Evolutionary conservation across 2,888 invertebrate species (phyloP), one percentile per base, ranked within the genome.

Genomic region (Acronicta alni): DNA sequence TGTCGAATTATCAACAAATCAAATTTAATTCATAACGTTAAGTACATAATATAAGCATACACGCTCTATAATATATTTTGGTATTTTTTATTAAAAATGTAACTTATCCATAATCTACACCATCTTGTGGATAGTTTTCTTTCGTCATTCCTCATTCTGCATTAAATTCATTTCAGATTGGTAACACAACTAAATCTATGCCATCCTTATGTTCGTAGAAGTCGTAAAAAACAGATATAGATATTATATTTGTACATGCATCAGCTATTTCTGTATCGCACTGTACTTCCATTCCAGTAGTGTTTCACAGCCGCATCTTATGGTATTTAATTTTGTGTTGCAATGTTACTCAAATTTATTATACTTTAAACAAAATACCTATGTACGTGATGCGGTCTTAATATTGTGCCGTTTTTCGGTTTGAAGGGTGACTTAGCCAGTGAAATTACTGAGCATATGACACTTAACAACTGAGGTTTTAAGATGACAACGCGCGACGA

Each of bases 141-240:
- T 10, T 10, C 1, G 10, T 30, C 30, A 37, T 43, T 12, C 17
- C 9, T 45, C 17, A 41, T 12, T 51, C 18, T 9, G 18, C 17
- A 17, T n/a, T n/a, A n/a, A n/a, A n/a, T n/a, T 48, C 16, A 44
- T 49, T 49, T 51, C 12, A 47, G 47, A 48, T 66, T 38, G 14
- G 1, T 30, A 30, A 30, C 30, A 30, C 12, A 12, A 30, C 30
- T 42, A 35, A 55, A 55, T 41, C 10, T 59, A 45, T 72, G 72
- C 57, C 81, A 84, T 68, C 87, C 84, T 79, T 85, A 67, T 43
- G 44, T 77, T 84, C 85, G 85, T 87, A 84, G 79, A 85, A 89
- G 88, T 89, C 89, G 86, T 92, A 90, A 91, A 90, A 89, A 88
- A 83, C 85, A 87, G 88, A 89, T 88, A 90, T 52, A 35, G 35